phyloP scores from a whole-genome alignment of 2,888 invertebrate genomes.

The Cataglyphis livida region DNA sequence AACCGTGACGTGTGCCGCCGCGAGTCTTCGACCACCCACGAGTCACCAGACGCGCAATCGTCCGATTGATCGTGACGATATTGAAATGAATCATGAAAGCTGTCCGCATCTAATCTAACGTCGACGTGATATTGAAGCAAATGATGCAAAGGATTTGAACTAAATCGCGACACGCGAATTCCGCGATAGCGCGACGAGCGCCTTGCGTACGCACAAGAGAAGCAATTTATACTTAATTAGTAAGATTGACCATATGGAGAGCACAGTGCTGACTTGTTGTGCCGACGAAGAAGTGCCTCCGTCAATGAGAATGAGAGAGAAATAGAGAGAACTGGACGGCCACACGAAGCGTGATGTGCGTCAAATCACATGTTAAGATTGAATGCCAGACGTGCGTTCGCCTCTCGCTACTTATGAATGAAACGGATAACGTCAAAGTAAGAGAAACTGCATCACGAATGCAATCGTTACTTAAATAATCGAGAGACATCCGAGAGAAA shows the following conservation, averaged over 20 bases:
- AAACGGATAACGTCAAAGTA: constrained; percentile 22
- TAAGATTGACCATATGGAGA: constrained; percentile 67
- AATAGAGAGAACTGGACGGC: constrained; percentile 31
- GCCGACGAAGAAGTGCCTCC: constrained; percentile 11
- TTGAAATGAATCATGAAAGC: constrained; percentile 57
- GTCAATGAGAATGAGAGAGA: constrained; percentile 18
- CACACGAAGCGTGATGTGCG: constrained; percentile 72
- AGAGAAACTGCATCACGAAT: not conserved
- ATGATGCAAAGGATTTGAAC: constrained; percentile 6
- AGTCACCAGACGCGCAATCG: constrained; percentile 28
- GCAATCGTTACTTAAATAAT: not conserved
- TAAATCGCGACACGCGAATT: constrained; percentile 50
- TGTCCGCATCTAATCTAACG: constrained; percentile 36
- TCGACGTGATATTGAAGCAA: constrained; percentile 12
- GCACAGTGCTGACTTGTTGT: constrained; percentile 68
- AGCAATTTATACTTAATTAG: constrained; percentile 78
- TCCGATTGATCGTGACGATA: constrained; percentile 51
- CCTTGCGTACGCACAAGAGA: constrained; percentile 60
- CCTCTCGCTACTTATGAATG: constrained; percentile 65
- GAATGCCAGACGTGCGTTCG: constrained; percentile 71
- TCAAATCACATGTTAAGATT: constrained; percentile 76
- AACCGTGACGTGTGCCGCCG: constrained; percentile 4
- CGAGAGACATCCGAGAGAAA: not conserved
- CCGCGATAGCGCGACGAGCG: constrained; percentile 59
- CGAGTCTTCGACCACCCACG: constrained; percentile 51